Conservation (phyloP, 2,797 vertebrate genomes). For the Tangara arthus region DNA sequence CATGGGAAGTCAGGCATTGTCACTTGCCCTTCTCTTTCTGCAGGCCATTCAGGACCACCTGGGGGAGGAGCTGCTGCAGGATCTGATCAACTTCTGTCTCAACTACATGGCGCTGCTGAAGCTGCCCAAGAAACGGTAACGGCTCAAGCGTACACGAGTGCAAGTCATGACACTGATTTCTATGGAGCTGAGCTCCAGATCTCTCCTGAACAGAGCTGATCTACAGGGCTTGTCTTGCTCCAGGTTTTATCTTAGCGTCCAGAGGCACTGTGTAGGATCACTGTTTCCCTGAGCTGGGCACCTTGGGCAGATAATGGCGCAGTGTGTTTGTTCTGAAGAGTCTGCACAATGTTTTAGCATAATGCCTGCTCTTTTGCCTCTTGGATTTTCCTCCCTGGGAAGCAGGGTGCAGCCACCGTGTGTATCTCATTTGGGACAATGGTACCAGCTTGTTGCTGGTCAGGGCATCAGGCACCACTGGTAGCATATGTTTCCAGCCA, state of each 20-base stretch:
- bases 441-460: background rate
- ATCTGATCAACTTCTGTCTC: constrained; percentile 97
- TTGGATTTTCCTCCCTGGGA: background rate
- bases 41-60: constrained; percentile 96
- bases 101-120: constrained; percentile 94
- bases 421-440: background rate
- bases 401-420: background rate
- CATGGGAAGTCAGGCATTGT: background rate
- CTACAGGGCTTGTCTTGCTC: background rate
- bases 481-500: background rate
- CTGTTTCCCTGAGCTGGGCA: background rate
- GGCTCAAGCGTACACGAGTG: fast-evolving
- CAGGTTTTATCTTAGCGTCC: background rate
- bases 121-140: constrained; percentile 94
- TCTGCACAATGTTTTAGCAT: background rate
- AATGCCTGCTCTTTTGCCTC: background rate
- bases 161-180: background rate
- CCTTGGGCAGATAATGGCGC: background rate
- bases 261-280: background rate
- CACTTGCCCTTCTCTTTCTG: background rate
- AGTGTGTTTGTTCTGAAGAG: background rate
- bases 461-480: background rate
- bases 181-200: background rate
- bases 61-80: constrained; percentile 95
- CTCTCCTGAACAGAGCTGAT: background rate